Conservation (phyloP, 2,113 vertebrate species). For the Orientallactaga bullata region DNA sequence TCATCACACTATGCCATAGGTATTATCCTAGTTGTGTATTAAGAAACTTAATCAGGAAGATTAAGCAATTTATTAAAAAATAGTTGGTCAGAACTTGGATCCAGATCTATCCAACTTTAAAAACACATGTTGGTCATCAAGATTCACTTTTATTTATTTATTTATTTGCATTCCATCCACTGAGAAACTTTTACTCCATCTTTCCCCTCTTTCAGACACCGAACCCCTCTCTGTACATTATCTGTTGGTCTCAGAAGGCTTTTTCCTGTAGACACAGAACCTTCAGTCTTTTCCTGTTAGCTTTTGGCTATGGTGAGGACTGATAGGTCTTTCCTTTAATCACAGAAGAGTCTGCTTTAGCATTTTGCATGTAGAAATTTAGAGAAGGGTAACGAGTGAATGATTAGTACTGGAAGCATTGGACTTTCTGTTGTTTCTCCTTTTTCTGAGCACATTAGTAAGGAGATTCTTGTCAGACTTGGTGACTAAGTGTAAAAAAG, state of each 20-base stretch:
- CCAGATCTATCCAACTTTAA: neutral
- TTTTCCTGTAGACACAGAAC: neutral
- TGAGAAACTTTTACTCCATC: no score
- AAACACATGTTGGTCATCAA: neutral
- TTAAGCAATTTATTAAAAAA: neutral
- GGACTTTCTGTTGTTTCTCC: neutral
- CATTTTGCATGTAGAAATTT: neutral
- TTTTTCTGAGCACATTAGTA: neutral
- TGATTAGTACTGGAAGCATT: neutral
- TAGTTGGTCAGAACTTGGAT: neutral
- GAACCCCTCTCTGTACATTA: neutral
- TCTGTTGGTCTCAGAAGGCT: neutral
- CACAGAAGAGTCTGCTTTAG: neutral
- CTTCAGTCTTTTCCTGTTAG: neutral
- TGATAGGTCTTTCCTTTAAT: neutral
- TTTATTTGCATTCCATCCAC: no score
- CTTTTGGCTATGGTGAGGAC: neutral
- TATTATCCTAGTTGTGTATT: neutral
- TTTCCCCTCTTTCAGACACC: neutral
- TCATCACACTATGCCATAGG: neutral
- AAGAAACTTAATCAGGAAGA: no score
- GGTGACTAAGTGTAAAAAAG: neutral
- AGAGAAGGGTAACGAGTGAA: neutral
- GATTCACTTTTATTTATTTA: no score
- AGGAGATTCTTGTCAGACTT: neutral